These are phyloP conservation scores for Glaucopsyche alexis DNA, from an alignment of 2,888 invertebrate species.

Conservation along the genomic window DNA sequence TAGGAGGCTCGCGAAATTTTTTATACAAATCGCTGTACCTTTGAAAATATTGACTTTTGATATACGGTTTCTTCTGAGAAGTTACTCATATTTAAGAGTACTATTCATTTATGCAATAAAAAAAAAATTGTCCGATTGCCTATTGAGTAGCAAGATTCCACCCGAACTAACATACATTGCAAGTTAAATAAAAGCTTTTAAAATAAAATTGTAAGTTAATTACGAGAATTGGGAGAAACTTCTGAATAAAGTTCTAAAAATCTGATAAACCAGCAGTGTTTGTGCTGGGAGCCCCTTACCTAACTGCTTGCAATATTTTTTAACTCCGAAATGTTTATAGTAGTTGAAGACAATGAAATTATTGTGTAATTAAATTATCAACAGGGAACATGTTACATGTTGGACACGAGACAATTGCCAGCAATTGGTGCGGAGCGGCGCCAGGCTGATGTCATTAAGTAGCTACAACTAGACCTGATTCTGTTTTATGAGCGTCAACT, in stretches of 20 bases:
- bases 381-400: conserved; percentile 34
- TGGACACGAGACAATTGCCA: conserved; percentile 65
- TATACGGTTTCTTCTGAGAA: too few species aligned
- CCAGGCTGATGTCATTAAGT: conserved; percentile 70
- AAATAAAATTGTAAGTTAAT: too few species aligned
- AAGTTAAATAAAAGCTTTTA: too few species aligned
- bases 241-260: neutral
- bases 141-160: too few species aligned
- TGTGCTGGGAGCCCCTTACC: neutral
- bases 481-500: conserved; percentile 28
- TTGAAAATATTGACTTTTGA: too few species aligned
- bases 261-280: neutral
- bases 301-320: neutral
- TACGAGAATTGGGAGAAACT: too few species aligned
- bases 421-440: conserved; percentile 72
- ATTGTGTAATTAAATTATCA: conserved; percentile 67
- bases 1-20: too few species aligned
- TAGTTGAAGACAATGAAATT: conserved; percentile 53
- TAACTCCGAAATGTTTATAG: neutral
- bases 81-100: too few species aligned
- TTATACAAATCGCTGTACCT: too few species aligned
- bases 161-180: too few species aligned
- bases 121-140: too few species aligned
- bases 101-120: too few species aligned
- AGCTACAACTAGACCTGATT: conserved; percentile 33